A percentile compares a stretch with the other conserved stretches of the same genome.
Evolutionary conservation across 2,113 vertebrate genomes (phyloP).

Genomic region (Gallinago jamesoni): DNA sequence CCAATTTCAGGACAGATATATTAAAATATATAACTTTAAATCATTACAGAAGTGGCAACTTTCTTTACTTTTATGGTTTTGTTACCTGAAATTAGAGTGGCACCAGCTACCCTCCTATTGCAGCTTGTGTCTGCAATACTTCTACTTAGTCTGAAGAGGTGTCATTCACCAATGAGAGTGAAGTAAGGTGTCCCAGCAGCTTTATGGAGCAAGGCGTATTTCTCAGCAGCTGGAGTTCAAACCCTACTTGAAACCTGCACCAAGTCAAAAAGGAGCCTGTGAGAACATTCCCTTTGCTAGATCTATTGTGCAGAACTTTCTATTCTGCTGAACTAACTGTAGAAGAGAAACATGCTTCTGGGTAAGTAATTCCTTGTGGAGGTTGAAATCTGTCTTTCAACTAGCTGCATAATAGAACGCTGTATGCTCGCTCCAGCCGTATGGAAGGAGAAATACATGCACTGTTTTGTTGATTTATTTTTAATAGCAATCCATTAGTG

Average conservation of each 20-base stretch:
- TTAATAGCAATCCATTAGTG: slow-evolving; percentile 9
- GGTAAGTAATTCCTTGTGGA: slow-evolving; percentile 76
- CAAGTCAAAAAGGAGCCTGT: slow-evolving; percentile 36
- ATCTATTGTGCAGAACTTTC: slow-evolving; percentile 38
- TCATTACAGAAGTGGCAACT: background rate
- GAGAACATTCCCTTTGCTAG: background rate
- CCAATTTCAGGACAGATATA: background rate
- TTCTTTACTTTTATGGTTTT: slow-evolving; percentile 59
- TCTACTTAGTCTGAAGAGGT: slow-evolving; percentile 35
- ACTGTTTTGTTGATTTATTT: slow-evolving; percentile 25
- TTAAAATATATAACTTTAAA: background rate
- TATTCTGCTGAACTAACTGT: slow-evolving; percentile 39
- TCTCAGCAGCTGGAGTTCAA: slow-evolving; percentile 49
- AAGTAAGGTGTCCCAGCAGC: slow-evolving; percentile 18
- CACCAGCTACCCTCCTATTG: slow-evolving; percentile 1
- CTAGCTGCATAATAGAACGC: background rate
- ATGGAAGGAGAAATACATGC: background rate
- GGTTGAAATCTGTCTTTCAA: slow-evolving; percentile 6
- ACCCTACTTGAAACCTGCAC: slow-evolving; percentile 27
- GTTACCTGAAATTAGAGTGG: slow-evolving; percentile 53
- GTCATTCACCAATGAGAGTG: slow-evolving; percentile 47
- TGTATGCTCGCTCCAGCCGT: slow-evolving; percentile 1
- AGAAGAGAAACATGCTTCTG: slow-evolving; percentile 75
- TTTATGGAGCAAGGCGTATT: slow-evolving; percentile 53
- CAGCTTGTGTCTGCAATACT: slow-evolving; percentile 60